A percentile compares a stretch with the other conserved stretches of the same genome.
Conservation (phyloP, 2,888 invertebrate species). For the Macropis europaea region DNA sequence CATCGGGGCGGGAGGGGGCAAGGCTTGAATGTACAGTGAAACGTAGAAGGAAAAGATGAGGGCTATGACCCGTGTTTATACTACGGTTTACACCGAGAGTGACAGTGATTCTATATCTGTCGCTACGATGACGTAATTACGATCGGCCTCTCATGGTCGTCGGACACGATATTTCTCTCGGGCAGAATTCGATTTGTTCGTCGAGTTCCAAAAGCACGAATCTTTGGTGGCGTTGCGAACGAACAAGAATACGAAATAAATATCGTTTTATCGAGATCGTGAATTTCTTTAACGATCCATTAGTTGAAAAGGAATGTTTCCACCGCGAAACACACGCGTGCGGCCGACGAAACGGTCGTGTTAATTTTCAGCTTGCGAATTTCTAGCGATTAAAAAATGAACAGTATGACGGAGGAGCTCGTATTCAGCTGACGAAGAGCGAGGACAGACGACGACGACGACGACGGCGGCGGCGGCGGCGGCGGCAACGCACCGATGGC, state of each 20-base stretch:
- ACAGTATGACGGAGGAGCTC: conserved; percentile 7
- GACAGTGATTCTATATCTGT: conserved; percentile 71
- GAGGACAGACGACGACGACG: conserved; percentile 6
- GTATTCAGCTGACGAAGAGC: conserved; percentile 47
- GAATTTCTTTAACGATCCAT: too few species aligned
- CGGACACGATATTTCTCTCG: conserved; percentile 38
- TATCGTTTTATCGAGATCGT: too few species aligned
- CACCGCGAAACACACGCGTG: not conserved
- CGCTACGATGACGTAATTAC: conserved; percentile 66
- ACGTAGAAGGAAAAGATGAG: conserved; percentile 49
- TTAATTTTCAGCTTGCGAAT: conserved; percentile 50
- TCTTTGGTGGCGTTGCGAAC: too few species aligned
- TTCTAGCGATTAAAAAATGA: conserved; percentile 8
- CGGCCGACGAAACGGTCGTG: not conserved
- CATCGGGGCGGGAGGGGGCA: not conserved
- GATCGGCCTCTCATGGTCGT: conserved; percentile 59
- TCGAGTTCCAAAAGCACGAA: conserved; percentile 20
- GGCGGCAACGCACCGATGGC: conserved; percentile 31
- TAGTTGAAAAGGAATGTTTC: conserved; percentile 1
- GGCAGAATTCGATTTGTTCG: conserved; percentile 34
- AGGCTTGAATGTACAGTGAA: not conserved
- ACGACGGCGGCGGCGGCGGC: too few species aligned
- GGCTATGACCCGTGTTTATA: conserved; percentile 68
- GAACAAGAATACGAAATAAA: too few species aligned
- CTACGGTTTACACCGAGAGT: conserved; percentile 65